Conservation (phyloP, 2,888 invertebrate genomes). For the Tipula lateralis region DNA sequence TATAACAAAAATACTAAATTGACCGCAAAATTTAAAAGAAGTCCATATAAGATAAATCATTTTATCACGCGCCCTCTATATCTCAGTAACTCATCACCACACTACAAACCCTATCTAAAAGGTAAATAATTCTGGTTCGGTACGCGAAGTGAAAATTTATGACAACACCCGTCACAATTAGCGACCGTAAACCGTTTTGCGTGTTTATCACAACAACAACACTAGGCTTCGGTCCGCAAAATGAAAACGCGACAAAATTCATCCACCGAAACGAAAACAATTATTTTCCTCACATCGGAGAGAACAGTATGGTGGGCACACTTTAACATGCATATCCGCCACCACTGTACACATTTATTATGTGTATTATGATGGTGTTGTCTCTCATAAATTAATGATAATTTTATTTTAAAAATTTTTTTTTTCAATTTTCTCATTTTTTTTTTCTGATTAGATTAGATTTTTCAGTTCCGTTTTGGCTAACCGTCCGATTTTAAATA, state of each 20-base stretch:
- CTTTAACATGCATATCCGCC: neutral
- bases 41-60: neutral
- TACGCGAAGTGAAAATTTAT: neutral
- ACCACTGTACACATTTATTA: neutral
- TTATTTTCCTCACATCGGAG: neutral
- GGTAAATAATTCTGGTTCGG: neutral
- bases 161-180: neutral
- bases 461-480: conserved; percentile 28
- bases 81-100: neutral
- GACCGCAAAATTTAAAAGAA: neutral
- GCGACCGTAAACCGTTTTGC: neutral
- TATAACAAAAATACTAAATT: neutral
- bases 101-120: neutral
- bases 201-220: neutral
- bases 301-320: too few relatives aligned
- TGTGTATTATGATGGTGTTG: neutral
- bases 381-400: conserved; percentile 19
- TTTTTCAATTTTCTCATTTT: conserved; percentile 25
- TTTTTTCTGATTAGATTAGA: conserved; percentile 28
- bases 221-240: neutral
- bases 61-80: neutral
- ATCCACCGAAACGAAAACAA: neutral
- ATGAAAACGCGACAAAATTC: neutral
- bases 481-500: conserved; percentile 30
- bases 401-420: neutral